These are phyloP conservation scores for Tyto alba DNA, from an alignment of 2,113 vertebrate genomes.

Conservation along the genomic window DNA sequence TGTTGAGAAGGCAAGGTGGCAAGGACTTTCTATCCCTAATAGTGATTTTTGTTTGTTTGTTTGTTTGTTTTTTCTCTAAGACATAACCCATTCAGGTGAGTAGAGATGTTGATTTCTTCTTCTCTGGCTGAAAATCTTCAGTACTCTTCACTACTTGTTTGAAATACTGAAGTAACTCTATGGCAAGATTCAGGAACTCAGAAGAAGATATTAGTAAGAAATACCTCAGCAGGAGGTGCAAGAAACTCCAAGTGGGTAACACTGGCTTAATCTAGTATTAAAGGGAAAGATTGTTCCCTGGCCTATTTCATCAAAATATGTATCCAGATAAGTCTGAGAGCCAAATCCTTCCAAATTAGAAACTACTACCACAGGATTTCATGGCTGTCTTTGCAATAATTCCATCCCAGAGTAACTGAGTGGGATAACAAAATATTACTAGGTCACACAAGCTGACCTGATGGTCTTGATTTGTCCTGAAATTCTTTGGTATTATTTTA, in stretches of 20 bases:
- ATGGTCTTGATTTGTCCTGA: not conserved
- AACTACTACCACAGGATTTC: not conserved
- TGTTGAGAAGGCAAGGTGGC: not conserved
- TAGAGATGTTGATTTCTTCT: not conserved
- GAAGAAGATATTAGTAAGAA: not conserved
- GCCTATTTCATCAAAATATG: not conserved
- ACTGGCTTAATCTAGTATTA: not conserved
- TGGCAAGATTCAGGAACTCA: not conserved
- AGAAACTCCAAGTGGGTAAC: not conserved
- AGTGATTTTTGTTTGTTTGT: not conserved
- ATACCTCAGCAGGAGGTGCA: not conserved
- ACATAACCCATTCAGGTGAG: not conserved
- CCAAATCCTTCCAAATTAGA: not conserved
- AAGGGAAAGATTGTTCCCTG: not conserved
- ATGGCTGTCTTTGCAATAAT: not conserved
- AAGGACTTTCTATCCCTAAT: not conserved
- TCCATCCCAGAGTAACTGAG: not conserved
- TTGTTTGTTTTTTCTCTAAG: not conserved
- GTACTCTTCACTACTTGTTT: not conserved
- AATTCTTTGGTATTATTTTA: not conserved
- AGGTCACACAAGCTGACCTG: not conserved
- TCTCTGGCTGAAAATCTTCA: not conserved
- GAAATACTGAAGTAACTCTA: not conserved
- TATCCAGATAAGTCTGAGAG: not conserved
- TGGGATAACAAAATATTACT: not conserved